These are phyloP conservation scores for Prinia subflava DNA, from an alignment of 2,113 vertebrate genomes.

Conservation along the genomic window DNA sequence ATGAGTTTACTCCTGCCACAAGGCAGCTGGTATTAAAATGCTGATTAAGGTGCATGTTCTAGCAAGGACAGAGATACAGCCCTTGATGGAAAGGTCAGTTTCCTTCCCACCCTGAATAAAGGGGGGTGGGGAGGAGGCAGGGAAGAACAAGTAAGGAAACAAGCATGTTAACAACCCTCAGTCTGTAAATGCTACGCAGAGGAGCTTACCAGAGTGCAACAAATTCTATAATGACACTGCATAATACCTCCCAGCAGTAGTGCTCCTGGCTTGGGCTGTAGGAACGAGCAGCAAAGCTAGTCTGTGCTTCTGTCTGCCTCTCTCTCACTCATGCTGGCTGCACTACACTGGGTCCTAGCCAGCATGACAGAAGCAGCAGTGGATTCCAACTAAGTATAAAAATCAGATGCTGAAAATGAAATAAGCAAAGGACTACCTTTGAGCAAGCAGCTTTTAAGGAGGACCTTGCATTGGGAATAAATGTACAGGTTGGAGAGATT, in stretches of 20 bases:
- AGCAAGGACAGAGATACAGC: background rate
- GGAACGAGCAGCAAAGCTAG: background rate
- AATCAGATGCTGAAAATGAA: background rate
- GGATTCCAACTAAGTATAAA: background rate
- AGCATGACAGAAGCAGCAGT: background rate
- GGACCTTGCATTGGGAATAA: background rate
- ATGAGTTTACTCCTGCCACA: background rate
- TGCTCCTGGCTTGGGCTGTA: background rate
- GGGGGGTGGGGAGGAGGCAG: rapidly evolving
- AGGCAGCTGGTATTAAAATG: background rate
- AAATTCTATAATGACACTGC: background rate
- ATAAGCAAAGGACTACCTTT: background rate
- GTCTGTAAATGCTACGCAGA: background rate
- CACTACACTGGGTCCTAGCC: background rate
- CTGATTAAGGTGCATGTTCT: background rate
- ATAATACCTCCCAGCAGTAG: background rate
- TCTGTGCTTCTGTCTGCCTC: background rate
- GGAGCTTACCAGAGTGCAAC: background rate
- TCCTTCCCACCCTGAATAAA: background rate
- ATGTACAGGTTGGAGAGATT: background rate
- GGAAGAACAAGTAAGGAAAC: background rate
- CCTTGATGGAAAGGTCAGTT: background rate
- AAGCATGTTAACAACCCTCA: background rate
- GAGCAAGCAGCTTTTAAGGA: background rate
- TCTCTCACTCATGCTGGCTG: background rate